Conservation (phyloP, 2,888 invertebrate species). For the Yponomeuta sedellus region DNA sequence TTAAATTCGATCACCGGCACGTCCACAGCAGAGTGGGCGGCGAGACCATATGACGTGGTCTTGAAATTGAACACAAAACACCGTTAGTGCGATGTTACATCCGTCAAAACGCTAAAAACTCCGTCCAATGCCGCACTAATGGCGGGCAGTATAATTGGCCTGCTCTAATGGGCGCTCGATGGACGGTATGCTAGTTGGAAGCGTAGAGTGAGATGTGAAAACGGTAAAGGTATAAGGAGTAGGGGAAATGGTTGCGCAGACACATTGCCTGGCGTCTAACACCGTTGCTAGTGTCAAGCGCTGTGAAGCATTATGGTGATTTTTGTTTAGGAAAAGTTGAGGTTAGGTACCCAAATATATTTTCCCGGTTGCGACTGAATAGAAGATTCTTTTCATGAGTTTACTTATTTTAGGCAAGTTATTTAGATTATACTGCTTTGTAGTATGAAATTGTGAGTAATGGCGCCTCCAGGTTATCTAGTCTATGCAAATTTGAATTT, state of each 20-base stretch:
- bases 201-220: not conserved
- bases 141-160: not conserved
- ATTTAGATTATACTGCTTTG: too few species aligned
- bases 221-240: slow-evolving; percentile 4
- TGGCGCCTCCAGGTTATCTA: too few species aligned
- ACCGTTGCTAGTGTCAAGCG: not conserved
- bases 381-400: not conserved
- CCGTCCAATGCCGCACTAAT: slow-evolving; percentile 44
- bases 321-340: not conserved
- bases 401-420: too few species aligned
- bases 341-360: not conserved
- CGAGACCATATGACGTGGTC: slow-evolving; percentile 66
- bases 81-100: slow-evolving; percentile 6
- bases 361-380: not conserved
- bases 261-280: slow-evolving; percentile 31
- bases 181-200: not conserved
- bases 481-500: too few species aligned
- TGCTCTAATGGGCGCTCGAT: not conserved
- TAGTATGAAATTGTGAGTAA: too few species aligned
- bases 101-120: not conserved
- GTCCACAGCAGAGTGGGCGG: slow-evolving; percentile 63
- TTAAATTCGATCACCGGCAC: slow-evolving; percentile 44
- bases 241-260: slow-evolving; percentile 9
- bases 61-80: slow-evolving; percentile 51
- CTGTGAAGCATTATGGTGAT: not conserved